Evolutionary conservation across 2,797 vertebrate species (phyloP).

Genomic region (Agapornis canus): DNA sequence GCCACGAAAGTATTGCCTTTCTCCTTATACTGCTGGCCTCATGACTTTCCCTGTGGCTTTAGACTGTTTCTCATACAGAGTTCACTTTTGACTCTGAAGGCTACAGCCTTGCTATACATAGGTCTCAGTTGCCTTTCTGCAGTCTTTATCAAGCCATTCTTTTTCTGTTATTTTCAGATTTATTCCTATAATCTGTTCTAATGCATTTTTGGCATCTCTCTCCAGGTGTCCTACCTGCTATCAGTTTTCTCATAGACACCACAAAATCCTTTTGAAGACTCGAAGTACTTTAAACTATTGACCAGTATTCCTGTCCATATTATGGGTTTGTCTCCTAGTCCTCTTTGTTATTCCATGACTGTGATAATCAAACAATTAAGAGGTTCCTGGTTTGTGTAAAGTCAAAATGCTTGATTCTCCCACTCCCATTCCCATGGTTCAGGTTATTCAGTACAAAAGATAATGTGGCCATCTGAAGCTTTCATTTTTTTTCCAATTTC

Average conservation of each 20-base stretch:
- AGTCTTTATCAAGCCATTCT: not conserved
- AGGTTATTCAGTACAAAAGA: not conserved
- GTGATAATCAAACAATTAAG: not conserved
- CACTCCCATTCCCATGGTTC: not conserved
- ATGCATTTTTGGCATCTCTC: accelerated
- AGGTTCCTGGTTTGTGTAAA: not conserved
- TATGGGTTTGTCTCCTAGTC: not conserved
- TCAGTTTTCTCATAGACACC: not conserved
- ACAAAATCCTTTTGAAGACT: not conserved
- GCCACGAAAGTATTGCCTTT: not conserved
- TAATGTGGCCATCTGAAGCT: not conserved
- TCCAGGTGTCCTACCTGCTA: not conserved
- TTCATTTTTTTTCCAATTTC: not conserved
- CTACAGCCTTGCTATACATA: not conserved
- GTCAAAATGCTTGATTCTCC: not conserved
- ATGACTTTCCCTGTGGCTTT: not conserved
- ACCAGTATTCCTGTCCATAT: not conserved
- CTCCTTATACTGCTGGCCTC: not conserved
- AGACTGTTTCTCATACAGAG: not conserved
- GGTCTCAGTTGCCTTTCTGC: not conserved
- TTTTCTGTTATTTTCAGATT: not conserved
- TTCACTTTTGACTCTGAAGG: not conserved
- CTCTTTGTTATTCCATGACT: not conserved
- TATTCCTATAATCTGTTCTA: not conserved
- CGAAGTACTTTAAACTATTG: not conserved